A percentile compares a stretch with the other conserved stretches of the same genome.
phyloP scores from a whole-genome alignment of 2,113 vertebrate species.

The Bambusicola thoracicus region DNA sequence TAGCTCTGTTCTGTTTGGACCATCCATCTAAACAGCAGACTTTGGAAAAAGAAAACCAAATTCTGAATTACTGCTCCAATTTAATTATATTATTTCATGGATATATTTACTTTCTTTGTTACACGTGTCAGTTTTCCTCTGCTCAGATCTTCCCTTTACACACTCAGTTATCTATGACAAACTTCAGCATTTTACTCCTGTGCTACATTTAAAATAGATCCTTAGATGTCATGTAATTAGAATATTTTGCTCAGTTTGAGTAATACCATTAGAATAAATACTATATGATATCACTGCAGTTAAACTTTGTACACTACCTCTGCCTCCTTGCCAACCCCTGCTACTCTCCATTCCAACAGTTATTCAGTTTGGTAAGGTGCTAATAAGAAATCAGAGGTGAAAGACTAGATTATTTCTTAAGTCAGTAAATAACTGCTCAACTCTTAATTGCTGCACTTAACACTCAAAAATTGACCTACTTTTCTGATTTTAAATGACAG shows the following conservation, averaged over 20 bases:
- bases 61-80: background rate
- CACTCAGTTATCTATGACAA: background rate
- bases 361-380: background rate
- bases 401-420: background rate
- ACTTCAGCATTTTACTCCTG: background rate
- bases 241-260: background rate
- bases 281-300: background rate
- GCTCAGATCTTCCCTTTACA: background rate
- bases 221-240: background rate
- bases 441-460: background rate
- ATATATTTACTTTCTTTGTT: background rate
- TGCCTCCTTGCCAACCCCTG: fast-evolving
- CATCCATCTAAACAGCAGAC: background rate
- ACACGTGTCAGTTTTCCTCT: background rate
- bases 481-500: background rate
- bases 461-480: background rate
- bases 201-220: background rate
- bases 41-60: background rate
- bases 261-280: background rate
- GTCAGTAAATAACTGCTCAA: background rate
- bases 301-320: background rate
- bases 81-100: background rate
- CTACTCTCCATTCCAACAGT: background rate
- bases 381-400: background rate
- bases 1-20: background rate